Base-by-base conservation (phyloP, 92 coral and sea anemone species). In the Paragorgia papillata region DNA sequence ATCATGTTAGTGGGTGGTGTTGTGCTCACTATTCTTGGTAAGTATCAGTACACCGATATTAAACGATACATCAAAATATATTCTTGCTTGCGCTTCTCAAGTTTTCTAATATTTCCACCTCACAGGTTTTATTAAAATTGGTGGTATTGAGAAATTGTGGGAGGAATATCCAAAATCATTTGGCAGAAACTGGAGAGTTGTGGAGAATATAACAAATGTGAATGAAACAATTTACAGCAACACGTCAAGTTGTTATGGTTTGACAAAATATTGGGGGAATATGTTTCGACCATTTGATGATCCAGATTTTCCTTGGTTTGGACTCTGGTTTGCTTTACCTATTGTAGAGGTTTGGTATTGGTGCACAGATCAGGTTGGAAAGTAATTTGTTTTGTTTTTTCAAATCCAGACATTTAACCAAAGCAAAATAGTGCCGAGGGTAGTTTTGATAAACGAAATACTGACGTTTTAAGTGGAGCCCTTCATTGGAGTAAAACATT, bases 231-330 rank as follows among this genome's bases (percentile, higher is more conserved):
- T 26, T 46, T 12, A 53, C 65, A 20, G 33, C 30, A 57, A 33
- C 54, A 83, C 31, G 34, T 32, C 46, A 21, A 57, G 55, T 46
- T 90, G 91, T 53, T 90, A 84, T 60, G 83, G 85, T 33, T 71
- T 90, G 71, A 93, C 97, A 9, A 91, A 93, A 1, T 84, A 93
- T 77, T 93, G 97, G 97, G 91, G 87, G 3, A 88, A 86, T 62
- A 91, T 93, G 97, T 82, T 91, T 21, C 73, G 97, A 32, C 97
- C 97, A 29, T 62, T 93, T 1, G 90, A 90, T 28, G 97, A 93
- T 73, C 97, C 97, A 33, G 97, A 90, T 83, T 93, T 88, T 62
- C 97, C 97, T 79, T 93, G 97, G 97, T 44, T 93, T 41, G 97
- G 97, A 0, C 41, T 93, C 44, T 93, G 97, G 97, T 86, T 88